Conservation (phyloP, 2,888 invertebrate species). For the Cynaeus angustus region DNA sequence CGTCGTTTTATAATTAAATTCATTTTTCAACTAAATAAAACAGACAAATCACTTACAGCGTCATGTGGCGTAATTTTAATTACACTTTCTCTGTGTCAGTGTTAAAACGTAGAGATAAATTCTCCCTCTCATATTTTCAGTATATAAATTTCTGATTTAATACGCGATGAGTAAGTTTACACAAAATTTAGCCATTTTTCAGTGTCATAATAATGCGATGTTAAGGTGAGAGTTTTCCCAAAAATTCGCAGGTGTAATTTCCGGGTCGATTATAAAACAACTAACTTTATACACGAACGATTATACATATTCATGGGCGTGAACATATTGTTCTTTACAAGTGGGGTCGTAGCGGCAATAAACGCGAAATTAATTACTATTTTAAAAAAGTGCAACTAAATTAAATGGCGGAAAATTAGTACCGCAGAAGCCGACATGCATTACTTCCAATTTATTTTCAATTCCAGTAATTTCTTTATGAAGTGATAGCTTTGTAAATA, state of each 20-base stretch:
- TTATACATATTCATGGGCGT: background rate
- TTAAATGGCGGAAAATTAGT: no score
- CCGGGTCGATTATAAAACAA: background rate
- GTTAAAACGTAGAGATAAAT: background rate
- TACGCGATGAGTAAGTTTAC: no score
- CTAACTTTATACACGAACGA: background rate
- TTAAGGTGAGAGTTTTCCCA: background rate
- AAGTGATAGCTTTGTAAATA: no score
- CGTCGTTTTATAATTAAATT: background rate
- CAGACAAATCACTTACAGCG: conserved; percentile 10
- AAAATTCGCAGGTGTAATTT: background rate
- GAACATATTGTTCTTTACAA: background rate
- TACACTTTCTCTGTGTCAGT: conserved; percentile 13
- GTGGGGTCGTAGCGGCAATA: background rate
- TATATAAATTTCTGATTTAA: background rate
- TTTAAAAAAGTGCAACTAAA: no score
- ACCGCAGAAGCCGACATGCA: no score
- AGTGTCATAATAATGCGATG: no score
- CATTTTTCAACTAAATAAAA: background rate
- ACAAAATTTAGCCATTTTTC: background rate
- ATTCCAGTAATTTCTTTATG: no score
- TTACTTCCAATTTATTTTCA: no score
- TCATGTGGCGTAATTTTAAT: conserved; percentile 5
- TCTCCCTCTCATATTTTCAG: conserved; percentile 2
- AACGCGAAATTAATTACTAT: background rate